phyloP scores from a whole-genome alignment of 2,113 vertebrate genomes.

The Genyomyrus donnyi region DNA sequence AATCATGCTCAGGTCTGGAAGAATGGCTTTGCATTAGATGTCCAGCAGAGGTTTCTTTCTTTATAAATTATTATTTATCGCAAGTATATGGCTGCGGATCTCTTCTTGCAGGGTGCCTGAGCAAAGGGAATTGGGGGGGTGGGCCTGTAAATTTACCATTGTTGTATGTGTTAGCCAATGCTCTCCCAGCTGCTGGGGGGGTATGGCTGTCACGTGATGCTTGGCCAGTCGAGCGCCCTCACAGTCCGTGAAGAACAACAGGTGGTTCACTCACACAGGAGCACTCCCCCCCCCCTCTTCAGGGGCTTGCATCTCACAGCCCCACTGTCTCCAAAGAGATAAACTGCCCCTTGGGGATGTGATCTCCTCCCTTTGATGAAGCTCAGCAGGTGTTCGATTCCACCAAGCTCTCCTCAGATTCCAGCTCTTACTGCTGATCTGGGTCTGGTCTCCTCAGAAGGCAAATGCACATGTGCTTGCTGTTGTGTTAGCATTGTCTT shows the following conservation, averaged over 20 bases:
- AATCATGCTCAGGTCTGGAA: not conserved
- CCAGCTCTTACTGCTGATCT: not conserved
- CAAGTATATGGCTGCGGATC: too few relatives aligned
- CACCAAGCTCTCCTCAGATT: not conserved
- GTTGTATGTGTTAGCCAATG: slow-evolving; percentile 27
- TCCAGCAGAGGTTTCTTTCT: not conserved
- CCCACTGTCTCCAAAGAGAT: not conserved
- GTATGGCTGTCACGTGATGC: slow-evolving; percentile 11
- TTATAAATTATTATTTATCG: not conserved
- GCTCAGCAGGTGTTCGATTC: not conserved
- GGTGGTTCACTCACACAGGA: not conserved
- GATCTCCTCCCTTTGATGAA: not conserved
- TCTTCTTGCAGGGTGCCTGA: not conserved
- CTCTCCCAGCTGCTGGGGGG: slow-evolving; percentile 23
- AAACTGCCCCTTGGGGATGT: not conserved
- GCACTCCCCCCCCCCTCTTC: not conserved
- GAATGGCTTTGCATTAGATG: not conserved
- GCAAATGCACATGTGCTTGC: not conserved
- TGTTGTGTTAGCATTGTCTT: not conserved
- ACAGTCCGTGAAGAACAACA: not conserved
- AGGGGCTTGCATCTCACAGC: not conserved
- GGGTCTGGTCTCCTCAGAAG: not conserved
- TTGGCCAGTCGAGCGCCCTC: not conserved
- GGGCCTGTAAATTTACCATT: not conserved
- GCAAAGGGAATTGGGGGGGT: not conserved